These are phyloP conservation scores for Micronisus gabar DNA, from an alignment of 2,113 vertebrate genomes.

Conservation along the genomic window DNA sequence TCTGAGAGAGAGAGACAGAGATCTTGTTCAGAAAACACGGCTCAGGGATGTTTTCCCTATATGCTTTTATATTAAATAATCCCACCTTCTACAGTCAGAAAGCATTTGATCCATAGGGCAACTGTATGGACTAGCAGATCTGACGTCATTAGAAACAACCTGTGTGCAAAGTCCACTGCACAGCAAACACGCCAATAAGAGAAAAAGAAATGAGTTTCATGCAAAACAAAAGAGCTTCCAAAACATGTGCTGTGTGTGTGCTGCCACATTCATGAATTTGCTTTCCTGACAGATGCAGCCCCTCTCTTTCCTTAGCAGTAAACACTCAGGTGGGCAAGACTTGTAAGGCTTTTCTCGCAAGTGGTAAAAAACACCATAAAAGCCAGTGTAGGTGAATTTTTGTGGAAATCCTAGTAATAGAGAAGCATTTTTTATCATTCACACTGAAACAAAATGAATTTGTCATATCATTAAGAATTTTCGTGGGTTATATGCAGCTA, in stretches of 20 bases:
- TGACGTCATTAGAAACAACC: background rate
- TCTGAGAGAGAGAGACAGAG: background rate
- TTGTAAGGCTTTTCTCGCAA: background rate
- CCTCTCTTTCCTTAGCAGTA: background rate
- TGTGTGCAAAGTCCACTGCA: background rate
- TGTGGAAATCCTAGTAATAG: background rate
- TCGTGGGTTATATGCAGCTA: background rate
- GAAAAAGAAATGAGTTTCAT: background rate
- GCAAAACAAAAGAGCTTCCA: conserved; percentile 7
- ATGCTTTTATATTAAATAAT: background rate
- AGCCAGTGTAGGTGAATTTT: background rate
- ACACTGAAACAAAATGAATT: background rate
- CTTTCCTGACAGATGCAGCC: background rate
- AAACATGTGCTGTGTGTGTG: background rate
- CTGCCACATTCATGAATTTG: background rate
- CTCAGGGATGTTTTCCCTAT: background rate
- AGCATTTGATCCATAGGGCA: background rate
- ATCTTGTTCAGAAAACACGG: background rate
- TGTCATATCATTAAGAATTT: background rate
- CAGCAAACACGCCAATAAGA: background rate
- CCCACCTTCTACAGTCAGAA: background rate
- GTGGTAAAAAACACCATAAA: background rate
- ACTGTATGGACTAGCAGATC: background rate
- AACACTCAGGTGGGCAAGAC: background rate
- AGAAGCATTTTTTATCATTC: background rate